Conservation (phyloP, 2,888 invertebrate genomes). For the Argyresthia goedartella region DNA sequence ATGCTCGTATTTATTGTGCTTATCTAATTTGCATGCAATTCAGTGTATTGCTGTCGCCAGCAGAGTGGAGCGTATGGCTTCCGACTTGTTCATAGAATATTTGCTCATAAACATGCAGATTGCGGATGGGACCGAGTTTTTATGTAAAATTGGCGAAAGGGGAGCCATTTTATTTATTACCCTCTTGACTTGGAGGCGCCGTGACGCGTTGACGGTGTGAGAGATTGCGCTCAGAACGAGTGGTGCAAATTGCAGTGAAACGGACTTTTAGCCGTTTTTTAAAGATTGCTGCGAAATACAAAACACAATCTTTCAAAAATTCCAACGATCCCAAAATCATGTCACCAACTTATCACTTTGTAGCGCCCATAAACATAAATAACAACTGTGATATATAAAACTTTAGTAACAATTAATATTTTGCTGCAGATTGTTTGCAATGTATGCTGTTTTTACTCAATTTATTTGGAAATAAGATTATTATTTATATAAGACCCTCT, state of each 20-base stretch:
- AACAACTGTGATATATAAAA: too few relatives aligned
- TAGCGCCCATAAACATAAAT: too few relatives aligned
- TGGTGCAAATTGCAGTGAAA: neutral
- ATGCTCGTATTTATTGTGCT: slow-evolving; percentile 54
- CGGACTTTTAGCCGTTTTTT: too few relatives aligned
- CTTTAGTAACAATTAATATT: too few relatives aligned
- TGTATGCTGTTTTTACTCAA: too few relatives aligned
- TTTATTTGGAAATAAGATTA: too few relatives aligned
- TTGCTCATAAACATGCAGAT: slow-evolving; percentile 70
- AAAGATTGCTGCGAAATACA: too few relatives aligned
- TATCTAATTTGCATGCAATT: slow-evolving; percentile 70
- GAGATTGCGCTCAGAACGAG: slow-evolving; percentile 23
- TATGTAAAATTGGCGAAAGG: slow-evolving; percentile 63
- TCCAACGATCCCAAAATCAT: too few relatives aligned
- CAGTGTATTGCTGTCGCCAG: slow-evolving; percentile 50
- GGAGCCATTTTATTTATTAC: slow-evolving; percentile 67
- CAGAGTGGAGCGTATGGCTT: slow-evolving; percentile 19
- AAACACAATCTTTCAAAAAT: too few relatives aligned
- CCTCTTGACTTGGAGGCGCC: slow-evolving; percentile 53
- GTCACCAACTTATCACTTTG: too few relatives aligned
- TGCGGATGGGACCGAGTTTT: slow-evolving; percentile 66
- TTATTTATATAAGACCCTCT: too few relatives aligned
- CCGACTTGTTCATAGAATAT: slow-evolving; percentile 67
- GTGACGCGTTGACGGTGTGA: slow-evolving; percentile 29
- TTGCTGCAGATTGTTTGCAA: too few relatives aligned